These are phyloP conservation scores for Mercenaria mercenaria DNA, from an alignment of 1,140 invertebrate genomes.

Conservation along the genomic window DNA sequence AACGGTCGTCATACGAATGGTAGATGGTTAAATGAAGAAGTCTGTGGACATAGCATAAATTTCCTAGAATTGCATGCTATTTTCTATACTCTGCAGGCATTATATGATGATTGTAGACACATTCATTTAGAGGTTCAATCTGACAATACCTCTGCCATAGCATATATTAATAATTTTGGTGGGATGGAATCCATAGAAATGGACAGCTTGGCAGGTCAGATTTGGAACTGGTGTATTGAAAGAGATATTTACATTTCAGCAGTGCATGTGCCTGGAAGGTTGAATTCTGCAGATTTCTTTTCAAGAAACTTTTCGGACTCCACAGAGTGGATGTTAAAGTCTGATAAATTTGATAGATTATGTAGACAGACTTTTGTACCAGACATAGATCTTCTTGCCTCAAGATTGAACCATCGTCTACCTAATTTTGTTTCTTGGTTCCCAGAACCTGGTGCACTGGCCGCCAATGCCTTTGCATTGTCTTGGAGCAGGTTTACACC, in stretches of 20 bases:
- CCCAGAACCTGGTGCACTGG: neutral
- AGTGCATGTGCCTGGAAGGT: neutral
- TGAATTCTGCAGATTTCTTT: constrained; percentile 38
- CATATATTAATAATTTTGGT: constrained; percentile 54
- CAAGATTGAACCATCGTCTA: neutral
- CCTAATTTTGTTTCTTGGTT: constrained; percentile 34
- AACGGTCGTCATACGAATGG: too few relatives aligned
- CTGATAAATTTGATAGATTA: constrained; percentile 21
- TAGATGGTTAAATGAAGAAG: too few relatives aligned
- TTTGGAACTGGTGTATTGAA: constrained; percentile 49
- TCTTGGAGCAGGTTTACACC: neutral
- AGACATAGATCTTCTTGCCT: constrained; percentile 41
- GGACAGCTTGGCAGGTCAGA: constrained; percentile 1
- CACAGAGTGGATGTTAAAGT: too few relatives aligned
- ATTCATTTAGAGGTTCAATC: too few relatives aligned
- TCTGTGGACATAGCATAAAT: too few relatives aligned
- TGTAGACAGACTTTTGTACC: constrained; percentile 34
- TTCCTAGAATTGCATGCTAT: too few relatives aligned
- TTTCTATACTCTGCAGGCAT: too few relatives aligned
- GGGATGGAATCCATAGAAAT: constrained; percentile 20
- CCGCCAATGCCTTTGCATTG: constrained; percentile 11
- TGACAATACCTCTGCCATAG: too few relatives aligned
- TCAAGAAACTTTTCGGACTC: constrained; percentile 28
- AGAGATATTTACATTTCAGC: constrained; percentile 53
- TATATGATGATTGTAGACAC: too few relatives aligned